A percentile compares a stretch with the other conserved stretches of the same genome.
These are phyloP conservation scores for Fragum sueziense DNA, from an alignment of 2,888 invertebrate genomes.

Conservation along the genomic window DNA sequence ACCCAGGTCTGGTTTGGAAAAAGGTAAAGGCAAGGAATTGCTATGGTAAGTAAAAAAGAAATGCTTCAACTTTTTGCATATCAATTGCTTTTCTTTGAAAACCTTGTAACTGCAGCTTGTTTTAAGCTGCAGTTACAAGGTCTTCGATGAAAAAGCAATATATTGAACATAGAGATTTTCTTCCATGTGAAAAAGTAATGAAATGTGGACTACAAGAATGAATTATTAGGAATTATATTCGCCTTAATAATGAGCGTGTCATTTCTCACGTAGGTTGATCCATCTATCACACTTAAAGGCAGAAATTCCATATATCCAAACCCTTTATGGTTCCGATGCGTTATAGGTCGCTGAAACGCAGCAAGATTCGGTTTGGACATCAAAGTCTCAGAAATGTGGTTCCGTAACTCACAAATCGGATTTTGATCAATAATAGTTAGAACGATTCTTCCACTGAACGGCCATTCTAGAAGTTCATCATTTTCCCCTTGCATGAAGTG, in stretches of 20 bases:
- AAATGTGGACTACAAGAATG: not conserved
- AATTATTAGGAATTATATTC: slow-evolving; percentile 64
- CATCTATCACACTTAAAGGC: slow-evolving; percentile 87
- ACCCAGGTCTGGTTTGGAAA: too few relatives aligned
- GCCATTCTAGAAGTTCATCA: slow-evolving; percentile 94
- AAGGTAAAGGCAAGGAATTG: too few relatives aligned
- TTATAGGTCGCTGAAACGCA: slow-evolving; percentile 91
- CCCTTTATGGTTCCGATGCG: slow-evolving; percentile 90
- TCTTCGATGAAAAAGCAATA: too few relatives aligned
- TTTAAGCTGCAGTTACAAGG: too few relatives aligned
- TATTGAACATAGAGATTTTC: too few relatives aligned
- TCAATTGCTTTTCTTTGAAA: too few relatives aligned
- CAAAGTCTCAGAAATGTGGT: slow-evolving; percentile 89
- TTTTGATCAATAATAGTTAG: slow-evolving; percentile 85
- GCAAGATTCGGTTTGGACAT: slow-evolving; percentile 91
- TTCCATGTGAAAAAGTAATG: too few relatives aligned
- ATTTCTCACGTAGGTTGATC: slow-evolving; percentile 87
- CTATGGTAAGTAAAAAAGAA: too few relatives aligned
- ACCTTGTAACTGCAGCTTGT: too few relatives aligned
- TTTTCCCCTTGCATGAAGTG: slow-evolving; percentile 95
- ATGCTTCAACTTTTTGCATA: too few relatives aligned
- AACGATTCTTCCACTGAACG: slow-evolving; percentile 91
- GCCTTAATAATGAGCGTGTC: slow-evolving; percentile 87
- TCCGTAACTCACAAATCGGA: slow-evolving; percentile 82
- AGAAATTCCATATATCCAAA: slow-evolving; percentile 95